Evolutionary conservation across 2,888 invertebrate genomes (phyloP).

Genomic region (Folsomia candida): DNA sequence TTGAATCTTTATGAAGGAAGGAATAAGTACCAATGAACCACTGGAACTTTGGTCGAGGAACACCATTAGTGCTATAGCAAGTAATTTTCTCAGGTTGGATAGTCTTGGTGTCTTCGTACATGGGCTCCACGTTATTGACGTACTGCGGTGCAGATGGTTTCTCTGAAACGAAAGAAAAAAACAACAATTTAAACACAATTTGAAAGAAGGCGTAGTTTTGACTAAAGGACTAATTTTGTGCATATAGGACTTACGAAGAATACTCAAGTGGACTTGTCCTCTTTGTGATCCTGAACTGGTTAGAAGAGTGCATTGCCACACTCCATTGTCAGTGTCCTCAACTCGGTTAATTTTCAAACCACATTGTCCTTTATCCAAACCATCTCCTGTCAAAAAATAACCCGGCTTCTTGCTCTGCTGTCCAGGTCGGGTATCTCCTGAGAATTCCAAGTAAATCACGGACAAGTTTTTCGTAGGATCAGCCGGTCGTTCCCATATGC

Average conservation of each 20-base stretch:
- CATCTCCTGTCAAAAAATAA: slow-evolving; percentile 42
- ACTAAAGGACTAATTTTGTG: not conserved
- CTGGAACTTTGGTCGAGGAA: slow-evolving; percentile 45
- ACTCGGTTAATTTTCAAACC: slow-evolving; percentile 40
- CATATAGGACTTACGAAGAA: slow-evolving; percentile 33
- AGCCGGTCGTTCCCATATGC: slow-evolving; percentile 42
- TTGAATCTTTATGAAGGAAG: no score
- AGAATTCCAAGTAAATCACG: slow-evolving; percentile 14
- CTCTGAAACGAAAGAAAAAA: slow-evolving; percentile 33
- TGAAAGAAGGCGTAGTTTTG: not conserved
- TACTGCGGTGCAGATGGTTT: slow-evolving; percentile 45
- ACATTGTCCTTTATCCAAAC: slow-evolving; percentile 45
- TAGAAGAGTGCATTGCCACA: slow-evolving; percentile 47
- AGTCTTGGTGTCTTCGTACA: slow-evolving; percentile 30
- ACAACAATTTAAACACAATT: no score
- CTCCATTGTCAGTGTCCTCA: slow-evolving; percentile 42
- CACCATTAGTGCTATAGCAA: slow-evolving; percentile 39
- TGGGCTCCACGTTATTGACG: slow-evolving; percentile 21
- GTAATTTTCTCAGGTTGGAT: slow-evolving; percentile 24
- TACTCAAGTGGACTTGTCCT: slow-evolving; percentile 35
- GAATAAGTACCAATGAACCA: slow-evolving; percentile 47
- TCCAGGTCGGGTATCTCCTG: slow-evolving; percentile 22
- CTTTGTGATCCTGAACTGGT: slow-evolving; percentile 21
- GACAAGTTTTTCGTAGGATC: not conserved
- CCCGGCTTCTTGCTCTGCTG: slow-evolving; percentile 19